A percentile compares a stretch with the other conserved stretches of the same genome.
Evolutionary conservation across 2,113 vertebrate species (phyloP).

Genomic region (Ochotona curzoniae): DNA sequence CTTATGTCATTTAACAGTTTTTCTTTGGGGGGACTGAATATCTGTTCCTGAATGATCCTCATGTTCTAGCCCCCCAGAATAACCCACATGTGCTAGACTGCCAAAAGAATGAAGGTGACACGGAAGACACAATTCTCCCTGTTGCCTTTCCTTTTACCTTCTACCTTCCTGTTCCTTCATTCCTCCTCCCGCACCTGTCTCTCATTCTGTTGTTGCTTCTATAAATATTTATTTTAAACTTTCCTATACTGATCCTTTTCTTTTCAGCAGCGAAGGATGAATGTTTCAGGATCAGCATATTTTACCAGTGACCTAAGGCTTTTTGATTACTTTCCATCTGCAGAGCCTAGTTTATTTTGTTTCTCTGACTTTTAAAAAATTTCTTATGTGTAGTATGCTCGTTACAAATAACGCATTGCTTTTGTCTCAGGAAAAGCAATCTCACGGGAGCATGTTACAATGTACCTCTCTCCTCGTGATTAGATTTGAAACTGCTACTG

Average conservation of each 20-base stretch:
- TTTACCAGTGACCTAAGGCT: conserved; percentile 72
- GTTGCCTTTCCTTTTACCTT: not conserved
- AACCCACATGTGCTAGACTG: not conserved
- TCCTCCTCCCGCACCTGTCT: conserved; percentile 51
- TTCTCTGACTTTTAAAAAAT: conserved; percentile 29
- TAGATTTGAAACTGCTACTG: not conserved
- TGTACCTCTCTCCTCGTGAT: not conserved
- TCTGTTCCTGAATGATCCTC: not conserved
- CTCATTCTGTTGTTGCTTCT: conserved; percentile 65
- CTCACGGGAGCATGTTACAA: not conserved
- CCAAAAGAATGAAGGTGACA: not conserved
- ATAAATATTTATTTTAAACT: conserved; percentile 66
- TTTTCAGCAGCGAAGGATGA: conserved; percentile 65
- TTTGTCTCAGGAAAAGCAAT: conserved; percentile 31
- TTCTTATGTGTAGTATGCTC: conserved; percentile 4
- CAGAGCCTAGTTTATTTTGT: conserved; percentile 40
- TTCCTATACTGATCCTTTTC: conserved; percentile 58
- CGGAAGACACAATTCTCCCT: not conserved
- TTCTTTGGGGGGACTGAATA: not conserved
- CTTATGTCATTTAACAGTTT: not conserved
- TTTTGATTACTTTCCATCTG: conserved; percentile 68
- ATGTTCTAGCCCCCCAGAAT: not conserved
- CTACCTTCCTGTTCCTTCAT: not conserved
- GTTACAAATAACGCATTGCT: conserved; percentile 54
- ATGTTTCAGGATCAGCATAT: conserved; percentile 74